Conservation (phyloP, 2,888 invertebrate genomes). For the Drosophila kanekoi region DNA sequence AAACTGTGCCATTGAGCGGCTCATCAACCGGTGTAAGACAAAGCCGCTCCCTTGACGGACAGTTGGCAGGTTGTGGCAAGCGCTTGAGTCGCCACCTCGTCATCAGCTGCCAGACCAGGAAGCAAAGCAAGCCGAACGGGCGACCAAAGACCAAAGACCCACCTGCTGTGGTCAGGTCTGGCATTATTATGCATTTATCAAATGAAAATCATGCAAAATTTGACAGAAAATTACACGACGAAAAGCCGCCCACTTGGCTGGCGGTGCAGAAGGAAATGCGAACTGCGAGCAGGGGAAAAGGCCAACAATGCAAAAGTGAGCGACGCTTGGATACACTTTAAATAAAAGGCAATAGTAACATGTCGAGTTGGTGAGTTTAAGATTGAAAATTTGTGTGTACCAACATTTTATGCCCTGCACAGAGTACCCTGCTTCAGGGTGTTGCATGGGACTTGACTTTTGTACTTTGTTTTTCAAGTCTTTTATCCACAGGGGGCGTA, state of each 20-base stretch:
- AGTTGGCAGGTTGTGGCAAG: conserved; percentile 28
- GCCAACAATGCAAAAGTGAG: not conserved
- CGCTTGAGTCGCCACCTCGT: conserved; percentile 12
- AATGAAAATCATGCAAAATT: conserved; percentile 63
- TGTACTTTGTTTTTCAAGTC: not conserved
- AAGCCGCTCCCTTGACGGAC: conserved; percentile 35
- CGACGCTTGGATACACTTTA: conserved; percentile 14
- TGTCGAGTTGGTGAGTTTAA: not conserved
- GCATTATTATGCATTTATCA: conserved; percentile 66
- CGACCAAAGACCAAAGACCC: not conserved
- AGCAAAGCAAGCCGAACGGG: conserved; percentile 19
- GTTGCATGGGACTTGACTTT: not conserved
- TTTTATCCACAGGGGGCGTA: conserved; percentile 26
- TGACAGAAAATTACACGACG: conserved; percentile 63
- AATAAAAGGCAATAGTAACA: not conserved
- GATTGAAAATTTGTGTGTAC: not conserved
- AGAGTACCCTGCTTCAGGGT: not conserved
- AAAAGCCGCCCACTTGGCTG: conserved; percentile 64
- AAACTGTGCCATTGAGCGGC: conserved; percentile 20
- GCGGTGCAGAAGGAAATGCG: conserved; percentile 18
- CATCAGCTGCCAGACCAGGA: conserved; percentile 42
- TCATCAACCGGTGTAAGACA: conserved; percentile 25
- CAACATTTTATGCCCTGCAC: not conserved
- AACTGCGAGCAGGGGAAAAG: not conserved
- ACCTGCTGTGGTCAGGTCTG: conserved; percentile 28